A percentile compares a stretch with the other conserved stretches of the same genome.
phyloP scores from a whole-genome alignment of 2,797 vertebrate genomes.

The Mormyrops attenuatus region DNA sequence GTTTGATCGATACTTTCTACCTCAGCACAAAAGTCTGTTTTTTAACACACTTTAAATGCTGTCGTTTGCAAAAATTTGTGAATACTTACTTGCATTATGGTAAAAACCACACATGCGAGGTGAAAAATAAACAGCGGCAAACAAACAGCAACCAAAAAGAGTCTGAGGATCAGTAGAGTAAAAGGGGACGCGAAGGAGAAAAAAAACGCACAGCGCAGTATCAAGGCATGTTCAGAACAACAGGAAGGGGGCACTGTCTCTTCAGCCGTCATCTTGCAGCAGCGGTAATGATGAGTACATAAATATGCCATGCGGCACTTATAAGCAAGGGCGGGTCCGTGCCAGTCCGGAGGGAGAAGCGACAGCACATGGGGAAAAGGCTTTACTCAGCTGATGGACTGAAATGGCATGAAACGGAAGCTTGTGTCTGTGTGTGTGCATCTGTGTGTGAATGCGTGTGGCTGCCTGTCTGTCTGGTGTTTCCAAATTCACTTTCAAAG shows the following conservation, averaged over 20 bases:
- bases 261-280: constrained; percentile 28
- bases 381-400: neutral
- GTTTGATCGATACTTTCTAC: neutral
- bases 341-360: neutral
- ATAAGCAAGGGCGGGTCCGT: neutral
- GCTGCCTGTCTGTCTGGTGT: neutral
- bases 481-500: neutral
- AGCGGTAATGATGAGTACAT: neutral
- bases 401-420: neutral
- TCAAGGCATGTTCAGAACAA: constrained; percentile 2
- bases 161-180: neutral
- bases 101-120: constrained; percentile 1
- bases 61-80: neutral
- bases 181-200: neutral
- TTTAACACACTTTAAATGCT: neutral
- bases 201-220: neutral
- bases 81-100: neutral
- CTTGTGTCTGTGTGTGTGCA: neutral
- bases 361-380: neutral
- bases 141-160: neutral
- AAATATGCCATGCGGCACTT: neutral
- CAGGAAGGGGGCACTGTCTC: constrained; percentile 11
- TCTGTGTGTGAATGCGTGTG: neutral
- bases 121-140: neutral
- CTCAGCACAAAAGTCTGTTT: neutral